Base-by-base conservation (phyloP, 2,888 invertebrate genomes). In the Halictus ligatus region DNA sequence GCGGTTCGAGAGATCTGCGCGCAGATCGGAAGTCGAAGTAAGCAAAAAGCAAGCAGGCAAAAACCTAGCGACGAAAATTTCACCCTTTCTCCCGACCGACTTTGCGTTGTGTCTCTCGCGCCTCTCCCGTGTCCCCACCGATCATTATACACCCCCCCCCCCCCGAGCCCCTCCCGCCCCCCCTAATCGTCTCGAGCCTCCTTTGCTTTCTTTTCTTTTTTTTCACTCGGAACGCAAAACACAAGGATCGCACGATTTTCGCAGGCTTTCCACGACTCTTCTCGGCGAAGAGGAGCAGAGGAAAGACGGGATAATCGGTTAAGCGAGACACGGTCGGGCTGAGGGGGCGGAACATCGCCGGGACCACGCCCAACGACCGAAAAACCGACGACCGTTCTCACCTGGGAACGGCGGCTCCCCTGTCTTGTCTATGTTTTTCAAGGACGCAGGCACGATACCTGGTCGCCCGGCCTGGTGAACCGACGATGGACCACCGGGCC, bases 371-470 rank as follows among this genome's bases (percentile, higher is more conserved):
- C 77, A 25, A 48, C 48, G 69, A 40, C 40, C 69, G 40, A 40
- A 35, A 40, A 40, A n/a, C 69, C 40, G 69, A 54, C 84, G 75
- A 85, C 81, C 77, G 79, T 88, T 85, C 83, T 81, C 79, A 74
- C 71, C 82, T 83, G 88, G 90, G 90, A 89, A 77, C 69, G 80
- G 13, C 43, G 15, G 5, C 13, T 21, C 50, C 84, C 54, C 58
- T 29, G 48, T 75, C 50, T 86, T 89, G 71, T 90, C 87, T 91
- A 21, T 69, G 89, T 90, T 89, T 67, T 90, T 90, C 91, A 92
- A 92, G 89, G 92, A 90, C 86, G 92, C 92, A 92, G 91, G 91
- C 90, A 89, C 91, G 91, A 88, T 86, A 78, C 78, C 79, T 84
- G 87, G 72, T 91, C 83, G 89, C 13, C 78, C 80, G 82, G 80